Percentiles rank a stretch among this genome's conserved stretches.
These are phyloP conservation scores for Pterois miles DNA, from an alignment of 2,797 vertebrate species.

Conservation along the genomic window DNA sequence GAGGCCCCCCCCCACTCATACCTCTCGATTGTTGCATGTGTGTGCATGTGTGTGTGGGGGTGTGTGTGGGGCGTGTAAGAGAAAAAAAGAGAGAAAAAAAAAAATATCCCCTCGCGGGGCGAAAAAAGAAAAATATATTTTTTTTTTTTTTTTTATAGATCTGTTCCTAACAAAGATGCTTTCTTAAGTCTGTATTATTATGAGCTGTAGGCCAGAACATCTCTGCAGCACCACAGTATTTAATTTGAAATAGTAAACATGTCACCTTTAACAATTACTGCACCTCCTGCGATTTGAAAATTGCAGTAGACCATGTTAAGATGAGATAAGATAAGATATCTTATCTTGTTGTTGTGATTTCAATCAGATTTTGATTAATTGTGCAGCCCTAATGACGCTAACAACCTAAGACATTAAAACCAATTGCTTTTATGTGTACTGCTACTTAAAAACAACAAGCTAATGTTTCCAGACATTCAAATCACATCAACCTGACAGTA, in stretches of 20 bases:
- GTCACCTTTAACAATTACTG: background rate
- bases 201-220: background rate
- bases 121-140: too few species aligned
- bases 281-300: too few species aligned
- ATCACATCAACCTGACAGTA: background rate
- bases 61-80: too few species aligned
- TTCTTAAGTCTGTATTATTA: background rate
- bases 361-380: background rate
- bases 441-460: background rate
- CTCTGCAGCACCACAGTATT: background rate
- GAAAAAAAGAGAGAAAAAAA: too few species aligned
- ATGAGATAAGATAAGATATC: too few species aligned
- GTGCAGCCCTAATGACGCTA: background rate
- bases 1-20: too few species aligned
- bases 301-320: fast-evolving
- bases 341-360: too few species aligned
- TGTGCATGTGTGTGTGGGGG: too few species aligned
- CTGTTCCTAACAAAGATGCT: background rate
- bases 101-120: too few species aligned
- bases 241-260: background rate
- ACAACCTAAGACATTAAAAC: background rate
- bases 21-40: too few species aligned
- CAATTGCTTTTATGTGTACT: background rate
- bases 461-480: background rate
- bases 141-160: too few species aligned